Evolutionary conservation across 2,797 vertebrate species (phyloP), one percentile per base, ranked within the genome.

Genomic region (Pipistrellus nathusii): DNA sequence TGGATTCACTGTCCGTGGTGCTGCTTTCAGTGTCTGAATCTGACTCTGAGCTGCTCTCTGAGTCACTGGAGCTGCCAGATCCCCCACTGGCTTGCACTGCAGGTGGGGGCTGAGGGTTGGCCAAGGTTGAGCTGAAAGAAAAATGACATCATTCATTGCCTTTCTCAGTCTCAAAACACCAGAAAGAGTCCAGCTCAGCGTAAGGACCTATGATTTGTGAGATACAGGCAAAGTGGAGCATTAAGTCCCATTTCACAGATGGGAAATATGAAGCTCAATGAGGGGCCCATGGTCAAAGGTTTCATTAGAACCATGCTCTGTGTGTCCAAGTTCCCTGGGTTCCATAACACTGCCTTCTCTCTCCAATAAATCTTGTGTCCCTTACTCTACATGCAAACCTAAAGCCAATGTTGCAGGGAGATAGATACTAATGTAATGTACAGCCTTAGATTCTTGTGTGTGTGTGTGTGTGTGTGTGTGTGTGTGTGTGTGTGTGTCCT

Each of bases 11-110:
- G 98, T 99, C 99, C 2, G 98, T 99, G 95, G 99, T 99, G 98
- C 99, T 99, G 98, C 98, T 99, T 97, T 99, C 99, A 0, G 99
- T 99, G 91, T 99, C 99, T 0, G 99, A 99, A 98, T 99, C 99
- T 0, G 99, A 99, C 97, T 99, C 99, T 0, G 99, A 99, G 97
- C 99, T 99, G 98, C 99, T 99, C 97, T 99, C 99, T 0, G 99
- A 99, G 97, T 99, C 99, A 4, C 99, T 99, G 98, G 99, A 99
- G 98, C 99, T 99, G 88, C 98, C 98, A 0, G 99, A 99, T 1
- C 98, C 99, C 0, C 98, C 99, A 0, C 98, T 99, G 97, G 96
- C 97, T 93, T 98, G 98, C 32, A 97, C 96, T 27, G 98, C 97
- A 72, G 98, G 80, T 0, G 96, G 4, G 30, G 95, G 3, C 1